Evolutionary conservation across 2,113 vertebrate genomes (phyloP).

Genomic region (Strix aluco): DNA sequence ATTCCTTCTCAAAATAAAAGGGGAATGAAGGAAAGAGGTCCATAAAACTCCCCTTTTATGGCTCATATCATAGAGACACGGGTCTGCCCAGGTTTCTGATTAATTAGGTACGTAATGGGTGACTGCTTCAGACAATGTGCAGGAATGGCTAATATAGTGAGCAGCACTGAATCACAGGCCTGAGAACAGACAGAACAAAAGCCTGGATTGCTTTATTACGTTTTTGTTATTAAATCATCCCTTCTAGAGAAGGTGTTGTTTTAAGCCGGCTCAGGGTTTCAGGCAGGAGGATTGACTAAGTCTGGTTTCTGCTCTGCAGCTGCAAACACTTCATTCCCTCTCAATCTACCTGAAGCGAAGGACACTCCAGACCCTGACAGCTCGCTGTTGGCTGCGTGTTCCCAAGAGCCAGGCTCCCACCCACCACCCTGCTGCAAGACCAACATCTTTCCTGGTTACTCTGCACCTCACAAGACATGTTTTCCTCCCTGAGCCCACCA

Average conservation of each 20-base stretch:
- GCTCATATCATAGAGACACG: not conserved
- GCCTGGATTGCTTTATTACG: not conserved
- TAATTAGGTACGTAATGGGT: not conserved
- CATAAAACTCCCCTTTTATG: not conserved
- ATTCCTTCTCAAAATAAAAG: not conserved
- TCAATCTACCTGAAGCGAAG: not conserved
- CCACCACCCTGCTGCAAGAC: not conserved
- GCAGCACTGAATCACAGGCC: not conserved
- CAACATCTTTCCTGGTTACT: not conserved
- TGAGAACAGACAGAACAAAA: slow-evolving; percentile 15
- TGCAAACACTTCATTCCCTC: not conserved
- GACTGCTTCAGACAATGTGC: slow-evolving; percentile 16
- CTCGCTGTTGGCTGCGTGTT: not conserved
- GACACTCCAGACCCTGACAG: not conserved
- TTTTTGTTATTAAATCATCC: not conserved
- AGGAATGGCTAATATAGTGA: not conserved
- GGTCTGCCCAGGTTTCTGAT: not conserved
- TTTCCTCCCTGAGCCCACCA: not conserved
- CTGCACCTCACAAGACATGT: not conserved
- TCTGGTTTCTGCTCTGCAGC: not conserved
- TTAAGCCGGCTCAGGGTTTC: not conserved
- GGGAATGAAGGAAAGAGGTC: not conserved
- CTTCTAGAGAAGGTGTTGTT: not conserved
- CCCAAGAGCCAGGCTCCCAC: not conserved
- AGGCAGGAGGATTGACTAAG: not conserved